phyloP scores from a whole-genome alignment of 2,888 invertebrate species.

The Barypeithes pellucidus region DNA sequence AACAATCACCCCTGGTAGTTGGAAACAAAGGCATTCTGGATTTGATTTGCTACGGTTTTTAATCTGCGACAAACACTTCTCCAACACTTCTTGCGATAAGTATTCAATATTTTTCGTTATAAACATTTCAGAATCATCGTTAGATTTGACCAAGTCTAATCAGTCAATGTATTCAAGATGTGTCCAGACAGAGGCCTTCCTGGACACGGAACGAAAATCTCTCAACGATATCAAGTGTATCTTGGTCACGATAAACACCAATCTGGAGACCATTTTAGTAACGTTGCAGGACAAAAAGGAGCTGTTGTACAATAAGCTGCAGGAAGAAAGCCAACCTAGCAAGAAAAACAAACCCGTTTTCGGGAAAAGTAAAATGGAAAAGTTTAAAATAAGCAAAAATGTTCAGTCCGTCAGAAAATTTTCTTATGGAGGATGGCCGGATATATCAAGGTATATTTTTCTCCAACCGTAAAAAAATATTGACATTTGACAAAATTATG shows the following conservation, averaged over 20 bases:
- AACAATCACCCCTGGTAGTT: too few species aligned
- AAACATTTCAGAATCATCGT: conserved; percentile 18
- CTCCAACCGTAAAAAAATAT: too few species aligned
- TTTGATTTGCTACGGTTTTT: too few species aligned
- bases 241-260: conserved; percentile 41
- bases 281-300: conserved; percentile 47
- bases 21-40: too few species aligned
- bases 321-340: conserved; percentile 23
- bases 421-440: conserved; percentile 31
- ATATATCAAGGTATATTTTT: conserved; percentile 41
- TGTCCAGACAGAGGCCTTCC: conserved; percentile 15
- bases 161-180: conserved; percentile 7
- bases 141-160: neutral
- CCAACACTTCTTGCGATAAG: too few species aligned
- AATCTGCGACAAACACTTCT: too few species aligned
- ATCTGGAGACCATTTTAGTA: conserved; percentile 44
- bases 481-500: too few species aligned
- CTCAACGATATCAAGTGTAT: conserved; percentile 48
- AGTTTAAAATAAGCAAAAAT: conserved; percentile 38
- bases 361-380: conserved; percentile 20
- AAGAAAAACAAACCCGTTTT: conserved; percentile 14
- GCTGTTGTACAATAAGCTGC: conserved; percentile 35
- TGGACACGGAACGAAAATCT: conserved; percentile 25
- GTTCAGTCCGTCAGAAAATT: conserved; percentile 8
- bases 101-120: too few species aligned